Percentiles rank a stretch among this genome's conserved stretches.
phyloP scores from a whole-genome alignment of 2,888 invertebrate species.

The Scaptomyza tumidula region DNA sequence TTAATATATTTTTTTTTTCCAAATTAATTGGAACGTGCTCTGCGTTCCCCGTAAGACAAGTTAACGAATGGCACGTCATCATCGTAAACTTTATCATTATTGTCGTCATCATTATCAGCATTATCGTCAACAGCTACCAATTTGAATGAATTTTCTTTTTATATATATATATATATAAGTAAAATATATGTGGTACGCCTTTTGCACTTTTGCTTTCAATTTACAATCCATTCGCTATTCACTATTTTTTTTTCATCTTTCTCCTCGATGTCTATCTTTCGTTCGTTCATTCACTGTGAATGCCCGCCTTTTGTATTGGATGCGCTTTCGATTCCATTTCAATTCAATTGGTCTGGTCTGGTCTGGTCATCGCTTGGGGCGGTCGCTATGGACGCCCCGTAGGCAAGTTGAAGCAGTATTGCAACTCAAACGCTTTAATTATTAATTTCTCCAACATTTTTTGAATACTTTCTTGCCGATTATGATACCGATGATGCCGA shows the following conservation, averaged over 20 bases:
- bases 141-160: conserved; percentile 24
- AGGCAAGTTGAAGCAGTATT: conserved; percentile 37
- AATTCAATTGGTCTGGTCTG: conserved; percentile 53
- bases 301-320: conserved; percentile 52
- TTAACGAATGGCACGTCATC: conserved; percentile 23
- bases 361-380: conserved; percentile 20
- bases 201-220: conserved; percentile 51
- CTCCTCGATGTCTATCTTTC: conserved; percentile 10
- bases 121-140: conserved; percentile 10
- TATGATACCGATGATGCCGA: background rate
- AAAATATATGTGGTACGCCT: conserved; percentile 1
- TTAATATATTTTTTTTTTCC: conserved; percentile 55
- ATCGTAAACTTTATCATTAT: conserved; percentile 18
- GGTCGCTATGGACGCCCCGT: conserved; percentile 14
- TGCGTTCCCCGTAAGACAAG: conserved; percentile 52
- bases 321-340: conserved; percentile 55
- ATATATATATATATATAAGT: background rate
- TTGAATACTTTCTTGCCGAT: conserved; percentile 27
- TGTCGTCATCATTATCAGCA: conserved; percentile 24
- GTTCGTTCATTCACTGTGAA: conserved; percentile 34
- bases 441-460: conserved; percentile 53
- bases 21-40: conserved; percentile 53
- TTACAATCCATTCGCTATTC: conserved; percentile 25
- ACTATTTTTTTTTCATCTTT: conserved; percentile 9
- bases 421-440: conserved; percentile 49